These are phyloP conservation scores for Clarias gariepinus DNA, from an alignment of 2,113 vertebrate species.

Conservation along the genomic window DNA sequence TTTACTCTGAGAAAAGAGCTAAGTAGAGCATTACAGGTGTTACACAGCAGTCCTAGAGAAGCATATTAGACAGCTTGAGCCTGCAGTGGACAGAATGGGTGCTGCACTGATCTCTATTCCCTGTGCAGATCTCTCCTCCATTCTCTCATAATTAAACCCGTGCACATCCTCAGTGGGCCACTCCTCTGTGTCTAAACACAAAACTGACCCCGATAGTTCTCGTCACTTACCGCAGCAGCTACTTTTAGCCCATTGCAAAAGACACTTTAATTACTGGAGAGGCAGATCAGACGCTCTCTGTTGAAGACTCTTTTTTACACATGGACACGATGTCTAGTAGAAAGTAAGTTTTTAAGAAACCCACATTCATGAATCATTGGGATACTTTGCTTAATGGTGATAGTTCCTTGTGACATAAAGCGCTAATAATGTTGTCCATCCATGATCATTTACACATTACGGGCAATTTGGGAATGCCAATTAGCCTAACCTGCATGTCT, in stretches of 20 bases:
- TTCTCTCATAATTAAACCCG: constrained; percentile 34
- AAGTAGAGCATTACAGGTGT: not conserved
- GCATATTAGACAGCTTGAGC: not conserved
- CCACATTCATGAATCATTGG: not conserved
- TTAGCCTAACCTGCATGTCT: too few relatives aligned
- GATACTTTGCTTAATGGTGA: not conserved
- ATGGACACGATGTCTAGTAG: not conserved
- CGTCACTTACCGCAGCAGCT: constrained; percentile 31
- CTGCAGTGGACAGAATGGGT: constrained; percentile 15
- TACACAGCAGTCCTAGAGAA: not conserved
- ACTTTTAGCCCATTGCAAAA: constrained; percentile 27
- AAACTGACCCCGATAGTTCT: constrained; percentile 27
- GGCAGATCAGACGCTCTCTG: not conserved
- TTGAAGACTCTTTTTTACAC: not conserved
- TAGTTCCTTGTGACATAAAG: not conserved
- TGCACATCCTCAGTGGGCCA: not conserved
- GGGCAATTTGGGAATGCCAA: too few relatives aligned
- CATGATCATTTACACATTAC: too few relatives aligned
- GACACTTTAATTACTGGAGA: constrained; percentile 24
- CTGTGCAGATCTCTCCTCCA: not conserved
- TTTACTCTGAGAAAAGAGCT: not conserved
- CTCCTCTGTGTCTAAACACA: constrained; percentile 26
- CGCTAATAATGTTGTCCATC: not conserved
- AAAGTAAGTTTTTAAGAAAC: not conserved
- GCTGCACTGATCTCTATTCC: constrained; percentile 15